These are phyloP conservation scores for Jaculus jaculus DNA, from an alignment of 2,113 vertebrate species.

Conservation along the genomic window DNA sequence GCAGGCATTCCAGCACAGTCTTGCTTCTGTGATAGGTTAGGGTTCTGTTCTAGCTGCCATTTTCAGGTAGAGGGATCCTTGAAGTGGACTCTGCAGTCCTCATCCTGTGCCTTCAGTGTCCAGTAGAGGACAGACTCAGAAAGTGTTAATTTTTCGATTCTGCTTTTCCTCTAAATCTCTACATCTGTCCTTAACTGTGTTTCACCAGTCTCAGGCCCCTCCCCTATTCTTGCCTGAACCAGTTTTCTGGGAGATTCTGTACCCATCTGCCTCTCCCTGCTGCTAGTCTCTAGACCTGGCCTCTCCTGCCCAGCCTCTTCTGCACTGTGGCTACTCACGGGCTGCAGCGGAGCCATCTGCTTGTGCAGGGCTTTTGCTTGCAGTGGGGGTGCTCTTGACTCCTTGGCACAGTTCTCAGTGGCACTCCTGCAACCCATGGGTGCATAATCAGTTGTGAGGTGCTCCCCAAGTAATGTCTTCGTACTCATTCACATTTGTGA, in stretches of 20 bases:
- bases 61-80: neutral
- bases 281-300: neutral
- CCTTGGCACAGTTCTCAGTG: neutral
- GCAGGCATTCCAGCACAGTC: neutral
- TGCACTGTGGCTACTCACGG: neutral
- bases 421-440: neutral
- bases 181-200: neutral
- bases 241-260: neutral
- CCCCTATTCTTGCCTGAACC: neutral
- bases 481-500: neutral
- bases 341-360: neutral
- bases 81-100: neutral
- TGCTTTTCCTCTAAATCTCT: neutral
- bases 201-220: neutral
- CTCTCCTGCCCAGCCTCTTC: neutral
- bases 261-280: neutral
- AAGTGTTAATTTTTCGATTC: neutral
- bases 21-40: neutral
- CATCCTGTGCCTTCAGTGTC: neutral
- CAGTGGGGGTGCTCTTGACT: neutral
- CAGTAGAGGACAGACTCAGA: neutral
- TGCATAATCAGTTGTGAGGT: neutral
- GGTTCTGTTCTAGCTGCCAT: neutral
- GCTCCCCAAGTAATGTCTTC: neutral
- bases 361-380: neutral